Conservation (phyloP, 1,140 invertebrate species). For the Zaprionus kolodkinae region DNA sequence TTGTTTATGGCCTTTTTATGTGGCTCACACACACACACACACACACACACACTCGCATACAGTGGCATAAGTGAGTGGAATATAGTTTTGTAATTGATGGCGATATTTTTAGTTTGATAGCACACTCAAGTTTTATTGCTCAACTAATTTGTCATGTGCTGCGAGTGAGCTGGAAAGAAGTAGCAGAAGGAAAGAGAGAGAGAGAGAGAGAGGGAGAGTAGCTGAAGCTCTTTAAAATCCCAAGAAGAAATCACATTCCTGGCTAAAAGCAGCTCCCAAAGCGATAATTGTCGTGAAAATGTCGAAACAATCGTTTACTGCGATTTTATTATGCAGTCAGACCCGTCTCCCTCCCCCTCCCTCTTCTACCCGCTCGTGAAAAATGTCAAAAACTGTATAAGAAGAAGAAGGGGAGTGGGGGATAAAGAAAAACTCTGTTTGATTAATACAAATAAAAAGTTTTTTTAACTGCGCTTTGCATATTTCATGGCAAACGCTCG, state of each 20-base stretch:
- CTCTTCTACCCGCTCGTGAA: neutral
- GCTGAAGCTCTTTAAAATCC: conserved; percentile 21
- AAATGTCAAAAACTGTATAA: conserved; percentile 46
- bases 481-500: conserved; percentile 76
- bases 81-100: conserved; percentile 58
- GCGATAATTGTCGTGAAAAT: conserved; percentile 75
- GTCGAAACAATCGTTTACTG: conserved; percentile 61
- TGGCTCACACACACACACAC: conserved; percentile 24
- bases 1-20: conserved; percentile 80
- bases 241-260: conserved; percentile 8
- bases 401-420: neutral
- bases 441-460: conserved; percentile 83
- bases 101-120: conserved; percentile 76
- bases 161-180: neutral
- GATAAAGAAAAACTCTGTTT: conserved; percentile 68
- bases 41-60: neutral
- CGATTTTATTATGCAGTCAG: conserved; percentile 75
- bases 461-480: conserved; percentile 81
- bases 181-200: neutral
- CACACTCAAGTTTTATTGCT: conserved; percentile 75
- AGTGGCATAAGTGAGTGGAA: neutral
- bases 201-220: neutral
- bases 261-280: neutral
- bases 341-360: conserved; percentile 51
- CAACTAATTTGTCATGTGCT: conserved; percentile 75